Evolutionary conservation across 2,888 invertebrate genomes (phyloP).

Genomic region (Lomographa bimaculata): DNA sequence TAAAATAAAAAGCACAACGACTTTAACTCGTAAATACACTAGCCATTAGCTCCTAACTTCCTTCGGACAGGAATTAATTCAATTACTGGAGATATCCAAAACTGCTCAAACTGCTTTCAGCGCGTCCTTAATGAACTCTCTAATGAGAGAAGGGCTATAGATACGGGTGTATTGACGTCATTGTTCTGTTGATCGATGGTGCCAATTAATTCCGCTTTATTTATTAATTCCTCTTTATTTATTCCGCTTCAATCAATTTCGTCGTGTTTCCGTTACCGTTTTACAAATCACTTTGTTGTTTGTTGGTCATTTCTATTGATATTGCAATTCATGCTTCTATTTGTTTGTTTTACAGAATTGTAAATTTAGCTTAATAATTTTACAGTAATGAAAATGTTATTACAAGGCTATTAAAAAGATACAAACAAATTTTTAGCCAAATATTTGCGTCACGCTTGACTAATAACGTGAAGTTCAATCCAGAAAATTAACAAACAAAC

Average conservation of each 20-base stretch:
- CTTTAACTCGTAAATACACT: slow-evolving; percentile 3
- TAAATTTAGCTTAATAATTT: too few species aligned
- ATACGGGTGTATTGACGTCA: slow-evolving; percentile 1
- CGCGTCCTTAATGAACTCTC: slow-evolving; percentile 17
- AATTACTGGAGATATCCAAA: slow-evolving; percentile 18
- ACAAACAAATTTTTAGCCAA: too few species aligned
- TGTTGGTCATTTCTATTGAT: slow-evolving; percentile 18
- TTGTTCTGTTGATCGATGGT: slow-evolving; percentile 7
- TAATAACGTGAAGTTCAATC: too few species aligned
- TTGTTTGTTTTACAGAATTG: slow-evolving; percentile 7
- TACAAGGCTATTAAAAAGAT: too few species aligned
- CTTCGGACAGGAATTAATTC: slow-evolving; percentile 18
- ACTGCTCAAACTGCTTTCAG: slow-evolving; percentile 20
- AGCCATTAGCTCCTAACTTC: slow-evolving; percentile 1
- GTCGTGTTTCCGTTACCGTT: slow-evolving; percentile 11
- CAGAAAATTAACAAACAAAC: too few species aligned
- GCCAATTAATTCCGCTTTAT: slow-evolving; percentile 10
- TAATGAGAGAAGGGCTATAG: slow-evolving; percentile 13
- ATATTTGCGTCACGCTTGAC: too few species aligned
- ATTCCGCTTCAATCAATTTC: too few species aligned
- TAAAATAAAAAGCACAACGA: too few species aligned
- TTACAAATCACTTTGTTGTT: slow-evolving; percentile 22
- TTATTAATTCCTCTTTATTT: slow-evolving; percentile 7
- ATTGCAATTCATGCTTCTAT: slow-evolving; percentile 7
- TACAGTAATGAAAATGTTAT: too few species aligned